phyloP scores from a whole-genome alignment of 1,140 invertebrate species.

The Sycobia sp. region DNA sequence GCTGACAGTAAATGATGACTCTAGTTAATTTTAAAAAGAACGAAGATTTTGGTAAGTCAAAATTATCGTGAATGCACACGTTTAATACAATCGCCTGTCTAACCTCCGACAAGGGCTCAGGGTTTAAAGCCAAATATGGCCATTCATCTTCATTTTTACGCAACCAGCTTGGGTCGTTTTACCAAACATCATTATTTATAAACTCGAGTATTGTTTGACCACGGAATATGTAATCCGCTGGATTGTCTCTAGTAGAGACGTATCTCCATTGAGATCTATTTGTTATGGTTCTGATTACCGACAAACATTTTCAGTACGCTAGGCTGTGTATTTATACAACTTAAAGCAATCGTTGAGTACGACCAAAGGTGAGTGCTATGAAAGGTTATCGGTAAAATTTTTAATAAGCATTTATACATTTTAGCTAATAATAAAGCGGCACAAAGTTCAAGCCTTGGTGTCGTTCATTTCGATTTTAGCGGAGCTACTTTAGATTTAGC shows the following conservation, averaged over 20 bases:
- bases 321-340: background rate
- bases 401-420: too few species aligned
- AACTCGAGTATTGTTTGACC: background rate
- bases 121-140: background rate
- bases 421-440: too few species aligned
- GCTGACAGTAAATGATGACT: slow-evolving; percentile 17
- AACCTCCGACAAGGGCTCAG: slow-evolving; percentile 20
- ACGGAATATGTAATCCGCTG: background rate
- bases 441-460: too few species aligned
- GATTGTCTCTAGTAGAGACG: background rate
- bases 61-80: background rate
- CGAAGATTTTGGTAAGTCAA: background rate
- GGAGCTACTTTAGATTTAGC: too few species aligned
- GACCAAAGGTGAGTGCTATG: background rate
- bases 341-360: background rate
- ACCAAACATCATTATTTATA: slow-evolving; percentile 1
- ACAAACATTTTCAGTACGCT: background rate
- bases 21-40: slow-evolving; percentile 11
- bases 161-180: background rate
- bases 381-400: too few species aligned
- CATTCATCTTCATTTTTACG: background rate
- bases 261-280: background rate
- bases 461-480: too few species aligned
- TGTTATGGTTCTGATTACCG: background rate
- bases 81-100: background rate